A percentile compares a stretch with the other conserved stretches of the same genome.
Evolutionary conservation across 2,113 vertebrate genomes (phyloP).

Genomic region (Scytalopus superciliaris): DNA sequence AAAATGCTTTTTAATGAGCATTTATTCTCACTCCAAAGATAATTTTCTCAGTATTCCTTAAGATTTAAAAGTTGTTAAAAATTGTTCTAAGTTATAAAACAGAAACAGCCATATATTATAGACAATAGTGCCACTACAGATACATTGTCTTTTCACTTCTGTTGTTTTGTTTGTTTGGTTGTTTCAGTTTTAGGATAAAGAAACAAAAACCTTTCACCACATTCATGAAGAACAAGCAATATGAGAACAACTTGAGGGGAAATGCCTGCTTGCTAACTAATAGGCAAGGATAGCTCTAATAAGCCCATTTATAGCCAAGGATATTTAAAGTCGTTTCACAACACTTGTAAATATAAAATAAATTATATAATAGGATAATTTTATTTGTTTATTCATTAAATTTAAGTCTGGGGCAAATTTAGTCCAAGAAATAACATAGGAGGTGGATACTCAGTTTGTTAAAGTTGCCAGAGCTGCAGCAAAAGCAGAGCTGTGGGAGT

Average conservation of each 20-base stretch:
- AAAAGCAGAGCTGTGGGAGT: neutral
- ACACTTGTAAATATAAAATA: neutral
- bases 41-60: neutral
- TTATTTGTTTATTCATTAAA: neutral
- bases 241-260: neutral
- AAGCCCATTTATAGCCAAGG: neutral
- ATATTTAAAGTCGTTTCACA: constrained; percentile 9
- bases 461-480: neutral
- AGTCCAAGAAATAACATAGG: neutral
- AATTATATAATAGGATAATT: neutral
- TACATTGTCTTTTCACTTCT: neutral
- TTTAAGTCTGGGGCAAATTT: neutral
- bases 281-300: neutral
- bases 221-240: neutral
- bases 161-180: neutral
- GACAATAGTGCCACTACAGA: neutral
- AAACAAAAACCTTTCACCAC: neutral
- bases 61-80: neutral
- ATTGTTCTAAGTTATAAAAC: neutral
- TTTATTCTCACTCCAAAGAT: neutral
- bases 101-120: neutral
- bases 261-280: neutral
- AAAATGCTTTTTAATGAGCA: neutral
- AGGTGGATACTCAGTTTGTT: neutral
- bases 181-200: neutral